Evolutionary conservation across 2,888 invertebrate genomes (phyloP), one percentile per base, ranked within the genome.

Genomic region (Sussaba pulchella): DNA sequence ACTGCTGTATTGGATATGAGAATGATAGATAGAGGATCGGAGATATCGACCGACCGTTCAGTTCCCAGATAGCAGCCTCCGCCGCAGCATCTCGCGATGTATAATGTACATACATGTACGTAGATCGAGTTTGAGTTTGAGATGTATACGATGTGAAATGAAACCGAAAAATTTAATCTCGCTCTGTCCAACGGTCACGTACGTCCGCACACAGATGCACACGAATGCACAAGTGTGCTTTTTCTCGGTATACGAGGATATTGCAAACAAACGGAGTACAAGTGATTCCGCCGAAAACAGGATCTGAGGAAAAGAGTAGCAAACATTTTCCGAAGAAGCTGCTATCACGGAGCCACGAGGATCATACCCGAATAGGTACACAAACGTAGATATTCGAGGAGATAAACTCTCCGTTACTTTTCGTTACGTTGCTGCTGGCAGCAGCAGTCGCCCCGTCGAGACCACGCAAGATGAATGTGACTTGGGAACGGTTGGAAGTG

Each of bases 131-230:
- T 24, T 14, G 64, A 64, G 54, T 67, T 61, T n/a, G 52, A 45
- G 57, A 21, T 45, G 41, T 70, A n/a, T n/a, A 64, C n/a, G 66
- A 54, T 57, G 36, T 45, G 31, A 64, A 45, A 59, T 50, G 43
- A 72, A 64, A 74, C 54, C 54, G 45, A 70, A 78, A 74, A 74
- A 78, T 70, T 57, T 72, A 72, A 80, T 80, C 76, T 75, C 39
- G 24, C 52, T 61, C 9, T 31, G 19, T 61, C 19, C 36, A 50
- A 70, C 10, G 52, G 61, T 76, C 80, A 67, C 71, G 79, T 57
- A 74, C 14, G 36, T 52, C 19, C 4, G 10, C 47, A 54, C 10
- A 26, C 3, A 19, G 17, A 41, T 6, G 64, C n/a, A n/a, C n/a
- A n/a, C n/a, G n/a, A n/a, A n/a, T n/a, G n/a, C n/a, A n/a, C n/a